phyloP scores from a whole-genome alignment of 1,140 invertebrate species.

The Ladona fulva region DNA sequence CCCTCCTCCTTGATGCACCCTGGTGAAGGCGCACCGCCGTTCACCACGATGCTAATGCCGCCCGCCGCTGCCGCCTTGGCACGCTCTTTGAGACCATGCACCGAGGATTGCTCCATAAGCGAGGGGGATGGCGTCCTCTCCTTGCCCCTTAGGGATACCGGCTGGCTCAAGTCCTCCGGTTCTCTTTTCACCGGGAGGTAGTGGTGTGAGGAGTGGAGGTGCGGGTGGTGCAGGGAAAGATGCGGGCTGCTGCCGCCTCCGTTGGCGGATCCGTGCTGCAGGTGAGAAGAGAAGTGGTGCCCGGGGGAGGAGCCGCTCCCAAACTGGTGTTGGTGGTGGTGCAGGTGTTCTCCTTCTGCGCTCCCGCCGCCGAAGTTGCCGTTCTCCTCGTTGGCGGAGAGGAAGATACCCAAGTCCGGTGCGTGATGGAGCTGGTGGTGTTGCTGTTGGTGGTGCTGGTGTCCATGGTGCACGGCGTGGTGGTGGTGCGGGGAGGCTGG shows the following conservation, averaged over 20 bases:
- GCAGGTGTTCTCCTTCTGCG: background rate
- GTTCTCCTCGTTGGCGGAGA: background rate
- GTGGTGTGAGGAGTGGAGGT: constrained; percentile 31
- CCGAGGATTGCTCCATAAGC: constrained; percentile 16
- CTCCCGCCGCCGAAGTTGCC: background rate
- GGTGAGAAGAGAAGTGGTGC: background rate
- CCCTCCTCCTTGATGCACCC: constrained; percentile 33
- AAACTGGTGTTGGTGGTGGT: background rate
- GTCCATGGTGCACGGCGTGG: constrained; percentile 27
- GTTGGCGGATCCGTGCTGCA: background rate
- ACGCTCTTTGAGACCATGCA: constrained; percentile 27
- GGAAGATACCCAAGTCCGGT: background rate
- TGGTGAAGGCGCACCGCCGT: constrained; percentile 21
- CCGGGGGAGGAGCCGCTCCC: constrained; percentile 12
- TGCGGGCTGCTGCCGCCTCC: background rate
- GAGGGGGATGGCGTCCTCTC: constrained; percentile 24
- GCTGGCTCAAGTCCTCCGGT: constrained; percentile 51
- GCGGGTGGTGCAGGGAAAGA: constrained; percentile 25
- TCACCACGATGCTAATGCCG: constrained; percentile 28
- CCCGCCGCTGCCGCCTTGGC: background rate
- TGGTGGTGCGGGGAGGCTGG: constrained; percentile 41
- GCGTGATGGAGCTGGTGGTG: background rate
- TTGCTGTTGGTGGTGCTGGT: background rate
- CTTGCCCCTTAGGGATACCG: constrained; percentile 24
- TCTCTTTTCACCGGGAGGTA: constrained; percentile 46